Evolutionary conservation across 1,140 invertebrate genomes (phyloP).

Genomic region (Drosophila nasuta): DNA sequence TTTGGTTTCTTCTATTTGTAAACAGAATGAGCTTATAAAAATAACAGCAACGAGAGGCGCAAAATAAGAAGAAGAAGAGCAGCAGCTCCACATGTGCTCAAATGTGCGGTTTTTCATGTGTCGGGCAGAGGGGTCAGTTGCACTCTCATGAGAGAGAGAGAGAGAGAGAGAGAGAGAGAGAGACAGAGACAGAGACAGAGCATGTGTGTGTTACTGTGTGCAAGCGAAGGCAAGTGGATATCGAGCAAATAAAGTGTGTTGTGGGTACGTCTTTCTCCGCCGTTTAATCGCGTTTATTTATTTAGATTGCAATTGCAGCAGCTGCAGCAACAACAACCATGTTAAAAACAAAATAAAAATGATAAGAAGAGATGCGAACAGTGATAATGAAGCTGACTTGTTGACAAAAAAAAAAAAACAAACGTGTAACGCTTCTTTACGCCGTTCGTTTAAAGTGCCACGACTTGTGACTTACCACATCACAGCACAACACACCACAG

Average conservation of each 20-base stretch:
- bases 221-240: conserved; percentile 64
- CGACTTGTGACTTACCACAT: background rate
- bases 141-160: background rate
- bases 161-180: background rate
- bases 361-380: conserved; percentile 63
- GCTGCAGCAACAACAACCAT: conserved; percentile 11
- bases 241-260: conserved; percentile 36
- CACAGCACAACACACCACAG: background rate
- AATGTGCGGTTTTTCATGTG: conserved; percentile 5
- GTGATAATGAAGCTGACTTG: conserved; percentile 53
- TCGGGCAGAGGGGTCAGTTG: conserved; percentile 1
- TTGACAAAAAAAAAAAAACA: background rate
- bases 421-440: conserved; percentile 30
- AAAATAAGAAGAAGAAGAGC: background rate
- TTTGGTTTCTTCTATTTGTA: background rate
- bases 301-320: conserved; percentile 44
- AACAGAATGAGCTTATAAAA: background rate
- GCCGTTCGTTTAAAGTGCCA: background rate
- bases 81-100: background rate
- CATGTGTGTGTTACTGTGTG: background rate
- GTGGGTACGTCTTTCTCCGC: conserved; percentile 32
- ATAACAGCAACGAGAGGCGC: background rate
- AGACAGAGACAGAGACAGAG: background rate
- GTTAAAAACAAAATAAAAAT: conserved; percentile 33
- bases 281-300: conserved; percentile 33